phyloP scores from a whole-genome alignment of 2,113 vertebrate species.

The Astatotilapia flaviijosephi region DNA sequence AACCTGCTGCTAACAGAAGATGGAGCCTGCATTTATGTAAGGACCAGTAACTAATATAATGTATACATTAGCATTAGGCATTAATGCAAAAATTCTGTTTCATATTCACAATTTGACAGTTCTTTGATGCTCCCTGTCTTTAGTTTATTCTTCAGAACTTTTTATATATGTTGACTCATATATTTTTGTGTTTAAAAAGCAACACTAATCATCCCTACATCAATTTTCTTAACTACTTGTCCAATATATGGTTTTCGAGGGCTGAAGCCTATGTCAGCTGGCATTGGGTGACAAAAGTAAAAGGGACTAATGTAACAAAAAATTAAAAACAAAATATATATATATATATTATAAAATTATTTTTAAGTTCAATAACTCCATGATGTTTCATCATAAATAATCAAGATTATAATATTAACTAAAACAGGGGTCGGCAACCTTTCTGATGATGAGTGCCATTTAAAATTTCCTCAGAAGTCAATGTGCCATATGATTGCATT shows the following conservation, averaged over 20 bases:
- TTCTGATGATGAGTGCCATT: neutral
- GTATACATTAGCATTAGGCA: neutral
- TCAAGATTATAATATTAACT: neutral
- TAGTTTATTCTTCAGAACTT: neutral
- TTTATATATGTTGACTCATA: neutral
- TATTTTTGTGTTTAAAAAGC: neutral
- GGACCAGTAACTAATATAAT: neutral
- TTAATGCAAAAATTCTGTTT: neutral
- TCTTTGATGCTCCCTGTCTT: neutral
- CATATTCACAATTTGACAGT: neutral
- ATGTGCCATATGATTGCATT: neutral
- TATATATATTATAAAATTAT: neutral
- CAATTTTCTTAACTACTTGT: neutral
- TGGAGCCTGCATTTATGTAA: constrained; percentile 60
- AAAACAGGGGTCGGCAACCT: neutral
- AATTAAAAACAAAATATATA: neutral
- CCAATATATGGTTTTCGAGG: neutral
- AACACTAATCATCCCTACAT: neutral
- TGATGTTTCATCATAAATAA: neutral
- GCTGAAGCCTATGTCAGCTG: neutral
- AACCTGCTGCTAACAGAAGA: constrained; percentile 61
- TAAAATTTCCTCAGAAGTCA: neutral
- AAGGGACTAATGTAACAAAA: neutral
- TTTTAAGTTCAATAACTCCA: neutral
- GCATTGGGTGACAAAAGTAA: neutral